These are phyloP conservation scores for Ptychoptera contaminata DNA, from an alignment of 2,888 invertebrate species.

Conservation along the genomic window DNA sequence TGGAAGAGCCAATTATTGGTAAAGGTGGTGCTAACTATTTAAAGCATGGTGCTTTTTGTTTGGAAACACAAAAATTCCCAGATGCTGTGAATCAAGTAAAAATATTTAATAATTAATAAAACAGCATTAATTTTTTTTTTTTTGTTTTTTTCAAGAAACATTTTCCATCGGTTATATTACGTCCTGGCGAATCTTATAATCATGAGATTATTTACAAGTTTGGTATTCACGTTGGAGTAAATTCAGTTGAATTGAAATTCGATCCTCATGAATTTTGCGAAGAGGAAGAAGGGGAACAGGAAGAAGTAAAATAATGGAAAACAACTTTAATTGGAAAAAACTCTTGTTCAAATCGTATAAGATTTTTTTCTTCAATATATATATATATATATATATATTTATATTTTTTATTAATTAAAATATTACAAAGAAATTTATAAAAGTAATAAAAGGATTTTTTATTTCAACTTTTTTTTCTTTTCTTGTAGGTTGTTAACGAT, in stretches of 20 bases:
- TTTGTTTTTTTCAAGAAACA: not conserved
- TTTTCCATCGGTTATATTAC: not conserved
- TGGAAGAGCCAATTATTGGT: conserved; percentile 37
- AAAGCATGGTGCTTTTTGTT: conserved; percentile 66
- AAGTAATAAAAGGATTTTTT: not conserved
- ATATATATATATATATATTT: not conserved
- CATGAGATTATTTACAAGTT: not conserved
- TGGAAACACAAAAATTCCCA: conserved; percentile 88
- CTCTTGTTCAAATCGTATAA: not conserved
- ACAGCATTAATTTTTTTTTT: not conserved
- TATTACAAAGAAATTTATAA: not conserved
- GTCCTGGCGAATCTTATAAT: not conserved
- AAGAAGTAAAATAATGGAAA: not conserved
- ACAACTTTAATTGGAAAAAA: not conserved
- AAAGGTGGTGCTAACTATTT: conserved; percentile 54
- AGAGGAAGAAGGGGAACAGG: not conserved
- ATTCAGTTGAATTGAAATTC: not conserved
- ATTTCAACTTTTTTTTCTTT: too few relatives aligned
- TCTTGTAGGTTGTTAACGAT: too few relatives aligned
- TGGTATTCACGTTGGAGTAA: not conserved
- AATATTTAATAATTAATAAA: conserved; percentile 5
- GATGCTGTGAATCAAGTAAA: conserved; percentile 74
- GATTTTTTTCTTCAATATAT: not conserved
- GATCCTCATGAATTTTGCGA: not conserved
- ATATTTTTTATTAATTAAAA: not conserved